phyloP scores from a whole-genome alignment of 2,113 vertebrate genomes.

The Scomber japonicus region DNA sequence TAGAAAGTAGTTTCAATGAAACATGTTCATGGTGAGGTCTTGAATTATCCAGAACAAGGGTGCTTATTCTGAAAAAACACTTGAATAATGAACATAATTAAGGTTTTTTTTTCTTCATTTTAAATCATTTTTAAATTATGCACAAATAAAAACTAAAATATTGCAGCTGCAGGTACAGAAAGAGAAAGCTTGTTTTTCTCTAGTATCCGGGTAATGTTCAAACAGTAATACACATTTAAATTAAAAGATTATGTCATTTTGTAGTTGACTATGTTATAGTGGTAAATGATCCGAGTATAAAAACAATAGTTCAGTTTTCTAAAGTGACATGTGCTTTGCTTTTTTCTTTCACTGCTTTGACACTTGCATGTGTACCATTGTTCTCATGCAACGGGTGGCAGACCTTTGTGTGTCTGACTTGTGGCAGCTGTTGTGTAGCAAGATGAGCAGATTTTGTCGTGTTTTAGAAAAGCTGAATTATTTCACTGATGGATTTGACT shows the following conservation, averaged over 20 bases:
- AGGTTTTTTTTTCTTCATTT: not conserved
- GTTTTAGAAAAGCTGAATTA: conserved; percentile 27
- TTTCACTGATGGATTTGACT: not conserved
- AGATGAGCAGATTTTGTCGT: conserved; percentile 26
- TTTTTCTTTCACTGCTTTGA: conserved; percentile 20
- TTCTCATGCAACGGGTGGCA: conserved; percentile 36
- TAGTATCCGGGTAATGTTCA: not conserved
- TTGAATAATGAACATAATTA: not conserved
- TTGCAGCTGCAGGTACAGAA: not conserved
- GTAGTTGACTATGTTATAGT: not conserved
- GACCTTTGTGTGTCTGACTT: conserved; percentile 38
- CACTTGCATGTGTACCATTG: conserved; percentile 37
- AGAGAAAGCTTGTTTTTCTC: not conserved
- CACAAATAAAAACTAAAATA: not conserved
- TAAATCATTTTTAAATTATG: not conserved
- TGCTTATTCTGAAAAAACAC: conserved; percentile 13
- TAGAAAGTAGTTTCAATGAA: not conserved
- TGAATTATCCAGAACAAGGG: conserved; percentile 3
- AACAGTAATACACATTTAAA: too few relatives aligned
- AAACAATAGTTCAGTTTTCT: not conserved
- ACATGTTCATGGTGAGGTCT: too few relatives aligned
- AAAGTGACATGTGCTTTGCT: conserved; percentile 3
- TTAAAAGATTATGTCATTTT: not conserved
- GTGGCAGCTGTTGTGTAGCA: conserved; percentile 50
- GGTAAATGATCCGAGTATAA: not conserved